Conservation (phyloP, 1,140 invertebrate genomes). For the Ceratina australensis region DNA sequence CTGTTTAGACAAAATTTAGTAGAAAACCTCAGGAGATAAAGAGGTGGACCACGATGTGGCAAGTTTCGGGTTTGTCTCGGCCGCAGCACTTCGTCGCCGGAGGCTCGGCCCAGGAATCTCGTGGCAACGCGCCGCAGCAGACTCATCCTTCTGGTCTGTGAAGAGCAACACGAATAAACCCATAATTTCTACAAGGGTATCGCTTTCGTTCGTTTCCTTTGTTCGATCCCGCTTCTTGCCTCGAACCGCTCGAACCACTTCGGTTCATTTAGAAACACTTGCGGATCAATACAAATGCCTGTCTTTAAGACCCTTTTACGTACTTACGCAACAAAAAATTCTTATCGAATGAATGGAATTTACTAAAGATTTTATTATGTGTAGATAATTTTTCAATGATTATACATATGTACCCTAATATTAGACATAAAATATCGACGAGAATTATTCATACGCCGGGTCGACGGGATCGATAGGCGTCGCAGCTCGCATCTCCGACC, state of each 20-base stretch:
- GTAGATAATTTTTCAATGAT: background rate
- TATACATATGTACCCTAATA: background rate
- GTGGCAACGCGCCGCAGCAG: background rate
- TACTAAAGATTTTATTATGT: too few relatives aligned
- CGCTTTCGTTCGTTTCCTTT: conserved; percentile 61
- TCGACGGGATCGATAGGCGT: background rate
- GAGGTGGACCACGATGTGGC: background rate
- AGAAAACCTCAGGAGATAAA: background rate
- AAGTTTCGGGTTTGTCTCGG: conserved; percentile 47
- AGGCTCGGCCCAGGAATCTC: conserved; percentile 43
- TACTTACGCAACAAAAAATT: too few relatives aligned
- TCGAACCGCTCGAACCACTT: conserved; percentile 32
- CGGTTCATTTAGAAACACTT: too few relatives aligned
- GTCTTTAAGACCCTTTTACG: too few relatives aligned
- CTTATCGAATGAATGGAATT: too few relatives aligned
- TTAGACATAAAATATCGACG: background rate
- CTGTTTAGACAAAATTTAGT: conserved; percentile 13
- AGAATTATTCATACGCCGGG: conserved; percentile 20
- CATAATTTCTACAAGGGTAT: conserved; percentile 64
- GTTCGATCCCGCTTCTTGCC: conserved; percentile 29
- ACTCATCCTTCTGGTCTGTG: conserved; percentile 20
- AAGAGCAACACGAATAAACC: conserved; percentile 66
- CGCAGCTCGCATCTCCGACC: conserved; percentile 6
- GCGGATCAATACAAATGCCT: too few relatives aligned
- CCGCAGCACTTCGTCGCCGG: conserved; percentile 42